Conservation (phyloP, 2,888 invertebrate genomes). For the Lasioglossum calceatum region DNA sequence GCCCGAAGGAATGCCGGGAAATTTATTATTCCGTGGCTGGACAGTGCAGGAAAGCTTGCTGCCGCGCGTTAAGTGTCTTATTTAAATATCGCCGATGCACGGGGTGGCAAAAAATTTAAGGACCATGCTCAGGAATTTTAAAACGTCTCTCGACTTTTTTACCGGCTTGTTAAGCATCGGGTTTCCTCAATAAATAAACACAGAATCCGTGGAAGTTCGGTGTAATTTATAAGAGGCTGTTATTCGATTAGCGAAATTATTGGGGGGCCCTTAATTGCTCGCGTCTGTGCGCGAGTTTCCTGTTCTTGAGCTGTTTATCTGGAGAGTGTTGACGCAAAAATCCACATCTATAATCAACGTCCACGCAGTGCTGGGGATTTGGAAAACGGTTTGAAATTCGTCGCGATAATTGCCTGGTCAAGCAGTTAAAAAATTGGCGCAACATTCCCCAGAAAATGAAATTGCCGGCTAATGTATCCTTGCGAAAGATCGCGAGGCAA, state of each 20-base stretch:
- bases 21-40: neutral
- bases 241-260: neutral
- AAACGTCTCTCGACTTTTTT: neutral
- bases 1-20: neutral
- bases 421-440: neutral
- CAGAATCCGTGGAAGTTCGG: neutral
- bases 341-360: neutral
- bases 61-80: neutral
- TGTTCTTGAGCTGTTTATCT: neutral
- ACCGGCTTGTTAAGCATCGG: neutral
- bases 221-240: neutral
- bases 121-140: neutral
- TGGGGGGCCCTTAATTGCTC: neutral
- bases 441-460: neutral
- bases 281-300: neutral
- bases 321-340: neutral
- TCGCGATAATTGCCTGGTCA: neutral
- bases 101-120: neutral
- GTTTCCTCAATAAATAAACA: neutral
- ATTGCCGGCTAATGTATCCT: neutral
- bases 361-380: neutral
- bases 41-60: neutral
- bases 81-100: neutral
- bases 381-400: neutral
- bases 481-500: neutral